A percentile compares a stretch with the other conserved stretches of the same genome.
Conservation (phyloP, 30 jellyfish, hydroid and myxozoan genomes). For the Cassiopea andromeda region DNA sequence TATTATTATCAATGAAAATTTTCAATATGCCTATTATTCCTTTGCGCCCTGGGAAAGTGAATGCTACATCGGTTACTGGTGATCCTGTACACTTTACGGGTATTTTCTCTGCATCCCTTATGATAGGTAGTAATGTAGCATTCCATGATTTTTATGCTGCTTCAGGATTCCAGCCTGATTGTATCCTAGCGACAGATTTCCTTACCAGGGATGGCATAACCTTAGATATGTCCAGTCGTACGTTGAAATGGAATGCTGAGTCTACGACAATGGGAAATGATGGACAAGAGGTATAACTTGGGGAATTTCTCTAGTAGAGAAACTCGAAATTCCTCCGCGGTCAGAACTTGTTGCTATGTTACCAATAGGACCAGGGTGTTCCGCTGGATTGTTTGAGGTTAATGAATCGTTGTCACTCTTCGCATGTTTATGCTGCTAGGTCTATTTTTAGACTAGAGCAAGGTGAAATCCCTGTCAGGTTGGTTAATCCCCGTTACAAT, state of each 20-base stretch:
- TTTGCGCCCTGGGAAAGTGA: conserved; percentile 51
- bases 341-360: conserved; percentile 21
- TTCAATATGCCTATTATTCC: conserved; percentile 20
- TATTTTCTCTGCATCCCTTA: conserved; percentile 40
- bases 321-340: conserved; percentile 25
- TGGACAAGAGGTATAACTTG: conserved; percentile 8
- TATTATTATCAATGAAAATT: conserved; percentile 45
- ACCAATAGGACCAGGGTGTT: conserved; percentile 62
- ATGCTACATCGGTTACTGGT: conserved; percentile 67
- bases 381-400: conserved; percentile 44
- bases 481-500: conserved; percentile 31
- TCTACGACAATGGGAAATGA: conserved; percentile 18
- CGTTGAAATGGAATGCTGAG: conserved; percentile 47
- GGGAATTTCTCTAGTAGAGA: conserved; percentile 7
- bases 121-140: conserved; percentile 53
- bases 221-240: conserved; percentile 29
- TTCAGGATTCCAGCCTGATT: conserved; percentile 53
- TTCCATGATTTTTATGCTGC: conserved; percentile 61
- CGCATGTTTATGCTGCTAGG: conserved; percentile 45
- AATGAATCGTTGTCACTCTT: conserved; percentile 28
- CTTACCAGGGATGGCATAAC: conserved; percentile 31
- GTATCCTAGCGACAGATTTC: conserved; percentile 52
- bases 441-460: conserved; percentile 31
- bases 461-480: conserved; percentile 62
- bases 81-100: conserved; percentile 58